These are phyloP conservation scores for Chymomyza costata DNA, from an alignment of 1,140 invertebrate genomes.

Conservation along the genomic window DNA sequence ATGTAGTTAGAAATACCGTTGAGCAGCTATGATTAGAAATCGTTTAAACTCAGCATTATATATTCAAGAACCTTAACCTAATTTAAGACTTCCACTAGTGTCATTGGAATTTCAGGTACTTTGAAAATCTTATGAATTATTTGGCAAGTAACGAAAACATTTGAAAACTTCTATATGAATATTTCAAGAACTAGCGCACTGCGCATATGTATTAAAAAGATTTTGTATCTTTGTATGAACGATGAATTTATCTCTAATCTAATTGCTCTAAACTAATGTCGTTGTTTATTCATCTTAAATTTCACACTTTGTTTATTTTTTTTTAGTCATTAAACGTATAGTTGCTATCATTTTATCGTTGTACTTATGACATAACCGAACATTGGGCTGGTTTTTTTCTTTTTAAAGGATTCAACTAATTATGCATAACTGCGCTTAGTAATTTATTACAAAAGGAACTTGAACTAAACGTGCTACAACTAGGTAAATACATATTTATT, in stretches of 20 bases:
- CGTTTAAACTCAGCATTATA: constrained; percentile 39
- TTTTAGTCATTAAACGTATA: constrained; percentile 31
- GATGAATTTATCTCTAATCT: constrained; percentile 47
- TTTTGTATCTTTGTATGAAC: constrained; percentile 32
- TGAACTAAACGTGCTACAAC: too few species aligned
- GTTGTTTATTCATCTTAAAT: constrained; percentile 64
- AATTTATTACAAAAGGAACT: too few species aligned
- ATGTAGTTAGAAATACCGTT: constrained; percentile 13
- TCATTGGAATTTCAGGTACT: constrained; percentile 68
- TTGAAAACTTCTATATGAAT: constrained; percentile 28
- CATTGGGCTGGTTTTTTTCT: constrained; percentile 1
- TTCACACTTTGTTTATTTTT: constrained; percentile 43
- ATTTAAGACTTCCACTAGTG: constrained; percentile 52
- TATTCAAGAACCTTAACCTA: constrained; percentile 55
- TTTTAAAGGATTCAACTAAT: background rate
- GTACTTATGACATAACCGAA: constrained; percentile 38
- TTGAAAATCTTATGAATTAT: constrained; percentile 73
- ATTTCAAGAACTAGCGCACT: constrained; percentile 28
- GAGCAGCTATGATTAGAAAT: constrained; percentile 33
- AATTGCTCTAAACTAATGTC: constrained; percentile 69
- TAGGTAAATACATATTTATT: too few species aligned
- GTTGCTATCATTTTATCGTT: constrained; percentile 42
- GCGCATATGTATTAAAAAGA: constrained; percentile 45
- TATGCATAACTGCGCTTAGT: background rate
- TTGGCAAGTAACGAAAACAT: constrained; percentile 58